phyloP scores from a whole-genome alignment of 2,888 invertebrate species.

The Leucophenga maculata region DNA sequence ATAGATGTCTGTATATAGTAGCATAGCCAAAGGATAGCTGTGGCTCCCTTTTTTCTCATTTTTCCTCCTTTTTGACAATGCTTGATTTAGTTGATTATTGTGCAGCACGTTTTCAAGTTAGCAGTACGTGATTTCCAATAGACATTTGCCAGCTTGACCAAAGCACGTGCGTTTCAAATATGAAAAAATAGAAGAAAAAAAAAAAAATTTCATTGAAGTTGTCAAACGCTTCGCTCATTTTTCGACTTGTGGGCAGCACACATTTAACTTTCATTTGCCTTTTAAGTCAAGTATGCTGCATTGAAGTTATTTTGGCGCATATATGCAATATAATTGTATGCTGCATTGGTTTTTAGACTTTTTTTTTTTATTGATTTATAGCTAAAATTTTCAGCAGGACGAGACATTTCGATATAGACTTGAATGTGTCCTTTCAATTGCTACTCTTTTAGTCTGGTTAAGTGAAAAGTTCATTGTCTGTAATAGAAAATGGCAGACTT shows the following conservation, averaged over 20 bases:
- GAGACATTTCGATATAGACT: too few species aligned
- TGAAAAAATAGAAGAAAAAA: too few species aligned
- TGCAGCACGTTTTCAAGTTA: conserved; percentile 16
- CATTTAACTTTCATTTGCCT: not conserved
- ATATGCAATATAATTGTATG: too few species aligned
- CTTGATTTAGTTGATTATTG: conserved; percentile 1
- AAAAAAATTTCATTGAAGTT: too few species aligned
- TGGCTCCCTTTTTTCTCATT: not conserved
- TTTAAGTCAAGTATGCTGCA: not conserved
- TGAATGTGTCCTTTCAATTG: too few species aligned
- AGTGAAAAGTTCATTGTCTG: too few species aligned
- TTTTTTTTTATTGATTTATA: not conserved
- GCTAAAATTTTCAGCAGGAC: too few species aligned
- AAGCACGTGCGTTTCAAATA: not conserved
- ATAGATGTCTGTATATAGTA: too few species aligned
- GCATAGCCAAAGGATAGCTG: not conserved
- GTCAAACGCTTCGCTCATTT: too few species aligned
- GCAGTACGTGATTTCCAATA: conserved; percentile 16
- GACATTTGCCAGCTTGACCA: conserved; percentile 4
- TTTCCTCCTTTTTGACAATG: not conserved
- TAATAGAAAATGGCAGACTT: too few species aligned
- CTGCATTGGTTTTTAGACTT: not conserved
- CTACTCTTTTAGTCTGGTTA: too few species aligned
- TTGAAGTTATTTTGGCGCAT: not conserved
- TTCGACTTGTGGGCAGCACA: not conserved